Evolutionary conservation across 2,888 invertebrate genomes (phyloP), one percentile per base, ranked within the genome.

Genomic region (Drosophila leonis): DNA sequence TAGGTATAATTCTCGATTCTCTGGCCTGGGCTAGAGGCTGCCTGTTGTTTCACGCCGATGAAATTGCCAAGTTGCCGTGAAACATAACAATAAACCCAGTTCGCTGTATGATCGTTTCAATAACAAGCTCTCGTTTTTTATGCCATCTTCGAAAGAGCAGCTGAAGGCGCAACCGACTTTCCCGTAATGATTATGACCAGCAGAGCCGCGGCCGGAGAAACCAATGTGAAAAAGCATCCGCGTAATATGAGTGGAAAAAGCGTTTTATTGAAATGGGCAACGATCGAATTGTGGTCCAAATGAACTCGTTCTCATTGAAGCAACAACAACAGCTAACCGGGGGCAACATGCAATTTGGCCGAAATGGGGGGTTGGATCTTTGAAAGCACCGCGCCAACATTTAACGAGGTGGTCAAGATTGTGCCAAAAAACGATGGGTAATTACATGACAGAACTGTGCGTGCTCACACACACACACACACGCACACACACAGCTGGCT

Each of bases 361-460:
- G 33, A 18, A 44, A 46, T 49, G 46, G 44, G 35, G 37, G 71
- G 20, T 27, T 49, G 72, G 41, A 48, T 41, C 76, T 72, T 79
- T 76, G 54, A 83, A 64, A 88, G 65, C 69, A 70, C 84, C 84
- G 89, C 82, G 51, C 60, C 76, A 78, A 72, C 63, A 69, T 70
- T 84, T 84, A 86, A 88, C 79, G 84, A 88, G 87, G 79, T 84
- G 84, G 84, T 81, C 84, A 81, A 85, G 83, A 80, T 88, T 83
- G 86, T 80, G 83, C 88, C 86, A 83, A 84, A 88, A 88, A 86
- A 73, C 80, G 75, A 69, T 69, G 83, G 65, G 76, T 88, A 88
- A 88, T 84, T 84, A 86, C 84, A 79, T 70, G 79, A 71, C 52
- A 69, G 61, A 70, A 61, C 71, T 52, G 61, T 73, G 80, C 63